Percentiles rank a stretch among this genome's conserved stretches.
phyloP scores from a whole-genome alignment of 2,888 invertebrate species.

The Polydrusus pterygomalis region DNA sequence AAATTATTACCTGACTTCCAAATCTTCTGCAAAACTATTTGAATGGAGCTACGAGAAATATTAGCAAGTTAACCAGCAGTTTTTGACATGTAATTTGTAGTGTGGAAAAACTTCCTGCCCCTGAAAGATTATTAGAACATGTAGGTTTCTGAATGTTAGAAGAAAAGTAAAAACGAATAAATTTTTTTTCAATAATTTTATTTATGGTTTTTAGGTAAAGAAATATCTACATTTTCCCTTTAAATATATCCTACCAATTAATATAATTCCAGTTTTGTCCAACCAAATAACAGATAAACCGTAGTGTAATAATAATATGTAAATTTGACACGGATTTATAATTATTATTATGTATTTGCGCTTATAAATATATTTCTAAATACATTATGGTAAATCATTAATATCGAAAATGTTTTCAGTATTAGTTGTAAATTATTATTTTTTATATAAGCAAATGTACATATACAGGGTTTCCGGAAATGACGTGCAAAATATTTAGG shows the following conservation, averaged over 20 bases:
- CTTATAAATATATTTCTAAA: not conserved
- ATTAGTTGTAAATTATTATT: not conserved
- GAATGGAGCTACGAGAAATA: conserved; percentile 30
- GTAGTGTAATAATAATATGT: not conserved
- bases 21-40: conserved; percentile 33
- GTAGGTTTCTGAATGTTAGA: no score
- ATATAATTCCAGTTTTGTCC: not conserved
- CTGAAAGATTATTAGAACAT: not conserved
- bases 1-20: conserved; percentile 34
- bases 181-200: no score
- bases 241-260: no score
- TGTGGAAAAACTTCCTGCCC: conserved; percentile 21
- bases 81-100: conserved; percentile 38
- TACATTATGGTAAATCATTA: not conserved
- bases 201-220: no score
- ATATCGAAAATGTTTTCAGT: not conserved
- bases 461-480: not conserved
- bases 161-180: no score
- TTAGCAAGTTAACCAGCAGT: conserved; percentile 33
- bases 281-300: not conserved
- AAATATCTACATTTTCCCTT: no score
- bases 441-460: not conserved
- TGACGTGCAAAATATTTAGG: no score
- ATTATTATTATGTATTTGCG: not conserved
- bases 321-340: not conserved